Percentiles rank a stretch among this genome's conserved stretches.
phyloP scores from a whole-genome alignment of 2,113 vertebrate species.

The Pica pica region DNA sequence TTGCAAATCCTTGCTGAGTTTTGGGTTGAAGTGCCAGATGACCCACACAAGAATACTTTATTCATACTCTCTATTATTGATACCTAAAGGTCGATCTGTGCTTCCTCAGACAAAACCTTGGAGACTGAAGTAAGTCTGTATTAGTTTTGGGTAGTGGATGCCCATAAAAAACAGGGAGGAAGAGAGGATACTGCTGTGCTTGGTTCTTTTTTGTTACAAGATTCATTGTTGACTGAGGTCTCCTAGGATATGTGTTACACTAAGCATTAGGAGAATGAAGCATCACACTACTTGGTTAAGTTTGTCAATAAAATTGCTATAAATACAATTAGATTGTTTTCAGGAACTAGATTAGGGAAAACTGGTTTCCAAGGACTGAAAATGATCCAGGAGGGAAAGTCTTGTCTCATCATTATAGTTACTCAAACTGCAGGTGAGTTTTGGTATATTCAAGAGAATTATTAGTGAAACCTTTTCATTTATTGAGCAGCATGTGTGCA shows the following conservation, averaged over 20 bases:
- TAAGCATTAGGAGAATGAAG: background rate
- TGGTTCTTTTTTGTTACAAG: background rate
- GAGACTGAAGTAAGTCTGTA: background rate
- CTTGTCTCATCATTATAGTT: background rate
- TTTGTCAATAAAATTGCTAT: background rate
- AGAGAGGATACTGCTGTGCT: background rate
- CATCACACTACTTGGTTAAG: background rate
- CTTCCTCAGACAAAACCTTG: background rate
- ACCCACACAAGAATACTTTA: background rate
- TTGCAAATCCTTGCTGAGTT: background rate
- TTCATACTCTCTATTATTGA: background rate
- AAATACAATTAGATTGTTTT: background rate
- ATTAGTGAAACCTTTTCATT: background rate
- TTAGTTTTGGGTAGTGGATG: background rate
- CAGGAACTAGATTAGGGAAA: background rate
- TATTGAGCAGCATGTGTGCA: background rate
- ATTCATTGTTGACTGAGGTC: background rate
- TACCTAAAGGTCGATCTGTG: background rate
- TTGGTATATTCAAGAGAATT: background rate
- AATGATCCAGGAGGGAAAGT: background rate
- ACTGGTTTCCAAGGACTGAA: background rate
- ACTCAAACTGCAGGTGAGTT: background rate
- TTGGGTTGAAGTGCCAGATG: background rate
- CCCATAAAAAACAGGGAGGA: background rate
- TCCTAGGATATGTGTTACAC: background rate